Conservation (phyloP, 2,888 invertebrate species). For the Rhopalosiphum nymphaeae region DNA sequence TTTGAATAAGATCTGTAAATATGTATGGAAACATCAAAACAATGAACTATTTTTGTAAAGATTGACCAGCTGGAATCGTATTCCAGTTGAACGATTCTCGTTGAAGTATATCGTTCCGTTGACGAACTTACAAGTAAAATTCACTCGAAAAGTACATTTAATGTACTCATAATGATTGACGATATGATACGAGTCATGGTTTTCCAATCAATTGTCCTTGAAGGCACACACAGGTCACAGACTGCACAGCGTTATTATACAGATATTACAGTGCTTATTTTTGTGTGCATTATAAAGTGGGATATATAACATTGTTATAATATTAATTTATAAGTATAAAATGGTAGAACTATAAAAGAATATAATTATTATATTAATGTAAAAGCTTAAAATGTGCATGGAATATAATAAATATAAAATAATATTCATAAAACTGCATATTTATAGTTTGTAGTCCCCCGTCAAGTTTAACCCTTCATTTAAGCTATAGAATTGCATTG, state of each 20-base stretch:
- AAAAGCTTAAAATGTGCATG: neutral
- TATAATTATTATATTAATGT: neutral
- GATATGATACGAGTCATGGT: constrained; percentile 12
- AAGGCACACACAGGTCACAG: constrained; percentile 15
- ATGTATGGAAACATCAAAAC: neutral
- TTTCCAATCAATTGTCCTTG: constrained; percentile 5
- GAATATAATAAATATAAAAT: neutral
- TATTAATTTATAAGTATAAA: neutral
- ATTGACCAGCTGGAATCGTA: neutral
- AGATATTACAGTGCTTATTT: neutral
- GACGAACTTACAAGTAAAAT: neutral
- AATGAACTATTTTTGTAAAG: neutral
- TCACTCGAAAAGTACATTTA: neutral
- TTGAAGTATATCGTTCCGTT: constrained; percentile 11
- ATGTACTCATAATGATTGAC: neutral
- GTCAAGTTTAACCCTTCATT: neutral
- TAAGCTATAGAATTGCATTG: neutral
- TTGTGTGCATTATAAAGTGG: neutral
- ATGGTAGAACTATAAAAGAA: neutral
- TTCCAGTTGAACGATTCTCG: constrained; percentile 17
- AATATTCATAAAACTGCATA: neutral
- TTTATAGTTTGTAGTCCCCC: neutral
- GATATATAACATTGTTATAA: neutral
- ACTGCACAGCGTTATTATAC: neutral
- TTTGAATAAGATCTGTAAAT: neutral